Percentiles rank a stretch among this genome's conserved stretches.
Conservation (phyloP, 2,113 vertebrate species). For the Trinectes maculatus region DNA sequence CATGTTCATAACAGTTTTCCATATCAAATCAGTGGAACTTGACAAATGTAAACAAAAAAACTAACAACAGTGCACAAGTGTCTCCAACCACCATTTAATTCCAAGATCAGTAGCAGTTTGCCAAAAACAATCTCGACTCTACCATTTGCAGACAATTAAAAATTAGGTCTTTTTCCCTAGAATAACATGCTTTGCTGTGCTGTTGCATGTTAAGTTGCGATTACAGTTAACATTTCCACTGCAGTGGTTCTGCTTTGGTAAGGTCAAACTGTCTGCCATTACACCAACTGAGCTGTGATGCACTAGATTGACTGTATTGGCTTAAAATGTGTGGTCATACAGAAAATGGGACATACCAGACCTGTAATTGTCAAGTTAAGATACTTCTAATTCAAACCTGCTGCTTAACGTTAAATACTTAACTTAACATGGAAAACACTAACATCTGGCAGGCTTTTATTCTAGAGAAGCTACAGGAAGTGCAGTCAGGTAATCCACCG, state of each 20-base stretch:
- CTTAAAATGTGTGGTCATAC: too few relatives aligned
- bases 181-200: background rate
- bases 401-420: background rate
- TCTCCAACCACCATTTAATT: too few relatives aligned
- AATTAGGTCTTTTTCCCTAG: too few relatives aligned
- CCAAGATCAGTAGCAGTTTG: too few relatives aligned
- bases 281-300: background rate
- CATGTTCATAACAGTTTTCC: too few relatives aligned
- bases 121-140: too few relatives aligned
- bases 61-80: too few relatives aligned
- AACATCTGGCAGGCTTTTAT: constrained; percentile 14
- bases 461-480: constrained; percentile 2
- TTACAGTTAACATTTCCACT: background rate
- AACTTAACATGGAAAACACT: background rate
- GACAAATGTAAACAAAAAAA: too few relatives aligned
- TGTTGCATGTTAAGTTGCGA: background rate
- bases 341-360: too few relatives aligned
- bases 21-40: too few relatives aligned
- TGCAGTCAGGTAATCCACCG: background rate
- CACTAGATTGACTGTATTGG: background rate
- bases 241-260: background rate
- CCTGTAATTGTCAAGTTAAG: background rate
- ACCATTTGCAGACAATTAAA: too few relatives aligned
- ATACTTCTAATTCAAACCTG: background rate
- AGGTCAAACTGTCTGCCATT: background rate